Evolutionary conservation across 2,113 vertebrate species (phyloP).

Genomic region (Oplegnathus fasciatus): DNA sequence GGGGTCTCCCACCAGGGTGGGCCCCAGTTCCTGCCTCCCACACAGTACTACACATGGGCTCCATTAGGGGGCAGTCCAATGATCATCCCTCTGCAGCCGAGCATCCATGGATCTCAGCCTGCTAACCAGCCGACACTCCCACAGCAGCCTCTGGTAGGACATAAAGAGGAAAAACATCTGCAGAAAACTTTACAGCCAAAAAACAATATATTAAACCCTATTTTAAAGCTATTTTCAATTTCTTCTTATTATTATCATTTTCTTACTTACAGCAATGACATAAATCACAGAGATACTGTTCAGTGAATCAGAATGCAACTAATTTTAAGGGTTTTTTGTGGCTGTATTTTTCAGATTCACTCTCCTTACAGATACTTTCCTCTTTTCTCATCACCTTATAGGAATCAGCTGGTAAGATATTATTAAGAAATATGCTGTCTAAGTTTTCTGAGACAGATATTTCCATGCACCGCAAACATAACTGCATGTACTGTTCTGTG

Average conservation of each 20-base stretch:
- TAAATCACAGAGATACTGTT: background rate
- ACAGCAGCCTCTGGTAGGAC: constrained; percentile 68
- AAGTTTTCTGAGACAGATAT: constrained; percentile 14
- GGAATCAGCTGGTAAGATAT: constrained; percentile 71
- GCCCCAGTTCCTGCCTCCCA: constrained; percentile 31
- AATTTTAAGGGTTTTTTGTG: background rate
- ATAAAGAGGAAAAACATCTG: background rate
- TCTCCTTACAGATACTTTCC: constrained; percentile 68
- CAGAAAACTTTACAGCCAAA: background rate
- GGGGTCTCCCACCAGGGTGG: constrained; percentile 21
- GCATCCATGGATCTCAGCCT: constrained; percentile 25
- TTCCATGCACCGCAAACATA: background rate
- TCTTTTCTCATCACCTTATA: constrained; percentile 48
- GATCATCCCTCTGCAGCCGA: constrained; percentile 44
- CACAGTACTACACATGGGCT: constrained; percentile 60
- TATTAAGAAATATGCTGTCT: background rate
- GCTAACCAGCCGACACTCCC: constrained; percentile 43
- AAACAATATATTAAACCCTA: background rate
- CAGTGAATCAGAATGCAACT: background rate
- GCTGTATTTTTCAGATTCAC: constrained; percentile 53
- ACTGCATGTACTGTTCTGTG: background rate
- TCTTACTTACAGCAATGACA: background rate
- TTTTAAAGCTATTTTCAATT: background rate
- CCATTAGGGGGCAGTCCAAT: constrained; percentile 54
- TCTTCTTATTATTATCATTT: too few relatives aligned